Conservation (phyloP, 2,113 vertebrate species). For the Epinephelus cyanopodus region DNA sequence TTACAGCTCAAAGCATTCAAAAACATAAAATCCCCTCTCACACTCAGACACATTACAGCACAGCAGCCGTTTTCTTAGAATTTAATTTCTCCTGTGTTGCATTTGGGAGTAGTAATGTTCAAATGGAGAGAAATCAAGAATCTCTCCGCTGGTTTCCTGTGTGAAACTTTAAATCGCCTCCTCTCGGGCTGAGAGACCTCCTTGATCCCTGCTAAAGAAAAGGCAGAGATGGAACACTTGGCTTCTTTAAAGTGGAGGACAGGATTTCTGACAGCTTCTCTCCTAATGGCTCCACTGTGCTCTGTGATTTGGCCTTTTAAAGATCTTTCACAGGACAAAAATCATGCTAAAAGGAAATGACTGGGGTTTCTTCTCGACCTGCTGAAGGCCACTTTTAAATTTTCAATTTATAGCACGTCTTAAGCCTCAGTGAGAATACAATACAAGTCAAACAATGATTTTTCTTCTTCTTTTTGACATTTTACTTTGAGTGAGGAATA, state of each 20-base stretch:
- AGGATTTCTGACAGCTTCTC: constrained; percentile 41
- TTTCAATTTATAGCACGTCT: neutral
- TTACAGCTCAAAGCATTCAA: neutral
- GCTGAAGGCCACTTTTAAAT: constrained; percentile 28
- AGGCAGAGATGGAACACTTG: constrained; percentile 17
- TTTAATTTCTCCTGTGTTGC: constrained; percentile 15
- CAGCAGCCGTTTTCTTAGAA: neutral
- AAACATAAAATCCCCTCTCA: neutral
- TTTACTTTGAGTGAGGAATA: neutral
- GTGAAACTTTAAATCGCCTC: constrained; percentile 12
- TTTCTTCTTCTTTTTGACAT: neutral
- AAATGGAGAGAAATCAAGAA: constrained; percentile 3
- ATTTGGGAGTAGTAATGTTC: constrained; percentile 12
- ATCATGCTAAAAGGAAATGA: constrained; percentile 32
- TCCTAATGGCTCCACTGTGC: constrained; percentile 35
- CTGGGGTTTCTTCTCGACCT: constrained; percentile 27
- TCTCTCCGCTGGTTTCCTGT: neutral
- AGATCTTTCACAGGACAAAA: constrained; percentile 37
- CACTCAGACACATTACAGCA: neutral
- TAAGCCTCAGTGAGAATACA: neutral
- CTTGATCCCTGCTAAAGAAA: constrained; percentile 28
- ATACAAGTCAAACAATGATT: neutral
- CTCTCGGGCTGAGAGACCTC: constrained; percentile 32
- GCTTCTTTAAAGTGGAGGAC: constrained; percentile 40
- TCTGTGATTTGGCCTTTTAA: constrained; percentile 37